Conservation (phyloP, 2,888 invertebrate genomes). For the Drosophila cyrtoloma region DNA sequence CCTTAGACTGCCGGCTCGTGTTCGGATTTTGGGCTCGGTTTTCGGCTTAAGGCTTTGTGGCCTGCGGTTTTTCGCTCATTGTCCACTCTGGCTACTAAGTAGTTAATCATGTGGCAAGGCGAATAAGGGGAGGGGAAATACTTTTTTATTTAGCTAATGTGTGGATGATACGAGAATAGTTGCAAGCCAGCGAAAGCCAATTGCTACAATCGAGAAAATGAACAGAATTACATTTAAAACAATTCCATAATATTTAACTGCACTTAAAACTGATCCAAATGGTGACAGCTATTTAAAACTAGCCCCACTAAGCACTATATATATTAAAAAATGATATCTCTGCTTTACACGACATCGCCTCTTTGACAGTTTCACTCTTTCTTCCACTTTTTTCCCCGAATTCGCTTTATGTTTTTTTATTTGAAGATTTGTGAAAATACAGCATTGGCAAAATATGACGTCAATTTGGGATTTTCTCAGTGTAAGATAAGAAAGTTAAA, state of each 20-base stretch:
- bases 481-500: not conserved
- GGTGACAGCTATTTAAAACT: not conserved
- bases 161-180: slow-evolving; percentile 2
- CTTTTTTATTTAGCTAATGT: slow-evolving; percentile 40
- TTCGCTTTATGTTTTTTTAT: not conserved
- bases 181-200: not conserved
- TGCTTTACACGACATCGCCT: not conserved
- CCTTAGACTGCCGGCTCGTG: not conserved
- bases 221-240: not conserved
- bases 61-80: slow-evolving; percentile 35
- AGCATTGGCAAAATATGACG: not conserved
- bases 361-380: not conserved
- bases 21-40: slow-evolving; percentile 34
- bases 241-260: not conserved
- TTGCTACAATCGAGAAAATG: not conserved
- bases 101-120: slow-evolving; percentile 57
- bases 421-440: not conserved
- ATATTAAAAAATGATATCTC: not conserved
- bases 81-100: slow-evolving; percentile 34
- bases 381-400: not conserved
- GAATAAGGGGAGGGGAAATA: slow-evolving; percentile 5
- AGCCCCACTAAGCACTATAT: not conserved
- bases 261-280: not conserved
- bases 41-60: slow-evolving; percentile 35
- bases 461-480: not conserved